Evolutionary conservation across 2,113 vertebrate genomes (phyloP).

Genomic region (Esox niger): DNA sequence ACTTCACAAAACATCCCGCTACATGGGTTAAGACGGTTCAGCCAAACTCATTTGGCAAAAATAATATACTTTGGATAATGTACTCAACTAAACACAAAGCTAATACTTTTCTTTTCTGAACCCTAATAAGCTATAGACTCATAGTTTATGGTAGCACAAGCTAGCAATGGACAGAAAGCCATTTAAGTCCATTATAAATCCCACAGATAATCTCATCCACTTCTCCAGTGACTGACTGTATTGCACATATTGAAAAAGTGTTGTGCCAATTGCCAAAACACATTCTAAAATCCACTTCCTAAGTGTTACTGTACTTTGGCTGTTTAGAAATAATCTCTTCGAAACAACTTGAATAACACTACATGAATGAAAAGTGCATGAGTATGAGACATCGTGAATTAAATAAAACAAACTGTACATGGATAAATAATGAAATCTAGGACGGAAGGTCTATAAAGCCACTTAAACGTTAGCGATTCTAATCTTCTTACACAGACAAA

Average conservation of each 20-base stretch:
- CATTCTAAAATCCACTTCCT: constrained; percentile 21
- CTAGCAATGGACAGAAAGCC: constrained; percentile 11
- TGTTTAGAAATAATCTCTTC: constrained; percentile 49
- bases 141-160: not conserved
- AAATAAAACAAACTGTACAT: constrained; percentile 17
- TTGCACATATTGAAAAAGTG: constrained; percentile 56
- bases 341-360: constrained; percentile 29
- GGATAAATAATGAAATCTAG: not conserved
- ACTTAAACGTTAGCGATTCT: constrained; percentile 31
- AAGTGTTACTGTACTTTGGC: constrained; percentile 64
- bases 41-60: not conserved
- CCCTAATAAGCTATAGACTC: constrained; percentile 9
- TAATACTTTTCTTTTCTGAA: constrained; percentile 4
- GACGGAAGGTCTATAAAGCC: not conserved
- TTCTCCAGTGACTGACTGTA: constrained; percentile 33
- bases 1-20: rapidly evolving
- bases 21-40: not conserved
- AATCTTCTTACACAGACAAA: constrained; percentile 15
- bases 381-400: constrained; percentile 30
- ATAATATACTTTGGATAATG: constrained; percentile 6
- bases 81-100: not conserved
- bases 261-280: constrained; percentile 42
- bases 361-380: constrained; percentile 14
- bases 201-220: constrained; percentile 11
- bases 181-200: constrained; percentile 12